Percentiles rank a stretch among this genome's conserved stretches.
Conservation (phyloP, 2,113 vertebrate genomes). For the Noturus placidus region DNA sequence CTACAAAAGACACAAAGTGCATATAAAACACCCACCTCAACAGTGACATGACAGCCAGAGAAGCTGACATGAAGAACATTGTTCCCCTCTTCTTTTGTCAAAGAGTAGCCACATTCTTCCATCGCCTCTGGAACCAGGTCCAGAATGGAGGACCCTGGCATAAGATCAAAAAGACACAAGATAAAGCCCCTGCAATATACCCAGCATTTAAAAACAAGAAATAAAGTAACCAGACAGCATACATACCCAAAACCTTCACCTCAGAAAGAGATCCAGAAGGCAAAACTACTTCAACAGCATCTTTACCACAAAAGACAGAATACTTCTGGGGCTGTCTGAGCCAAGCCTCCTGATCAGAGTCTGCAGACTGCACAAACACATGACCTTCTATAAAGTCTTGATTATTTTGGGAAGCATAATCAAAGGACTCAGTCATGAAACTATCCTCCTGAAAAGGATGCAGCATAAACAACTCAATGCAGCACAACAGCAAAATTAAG, state of each 20-base stretch:
- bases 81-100: neutral
- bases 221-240: too few relatives aligned
- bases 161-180: neutral
- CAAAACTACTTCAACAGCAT: conserved; percentile 45
- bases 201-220: neutral
- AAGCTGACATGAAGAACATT: conserved; percentile 60
- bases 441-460: neutral
- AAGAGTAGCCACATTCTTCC: conserved; percentile 55
- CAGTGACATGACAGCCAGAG: conserved; percentile 59
- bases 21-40: conserved; percentile 45
- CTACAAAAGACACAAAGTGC: neutral
- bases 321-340: neutral
- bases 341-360: neutral
- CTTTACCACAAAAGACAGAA: conserved; percentile 6
- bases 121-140: conserved; percentile 29
- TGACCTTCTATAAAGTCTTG: neutral
- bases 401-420: neutral
- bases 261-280: conserved; percentile 36
- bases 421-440: neutral
- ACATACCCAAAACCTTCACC: conserved; percentile 62
- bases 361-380: neutral
- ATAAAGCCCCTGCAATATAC: too few relatives aligned
- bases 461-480: neutral
- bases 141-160: conserved; percentile 38
- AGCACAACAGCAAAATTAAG: neutral